A percentile compares a stretch with the other conserved stretches of the same genome.
Evolutionary conservation across 2,113 vertebrate species (phyloP).

Genomic region (Ahaetulla prasina): DNA sequence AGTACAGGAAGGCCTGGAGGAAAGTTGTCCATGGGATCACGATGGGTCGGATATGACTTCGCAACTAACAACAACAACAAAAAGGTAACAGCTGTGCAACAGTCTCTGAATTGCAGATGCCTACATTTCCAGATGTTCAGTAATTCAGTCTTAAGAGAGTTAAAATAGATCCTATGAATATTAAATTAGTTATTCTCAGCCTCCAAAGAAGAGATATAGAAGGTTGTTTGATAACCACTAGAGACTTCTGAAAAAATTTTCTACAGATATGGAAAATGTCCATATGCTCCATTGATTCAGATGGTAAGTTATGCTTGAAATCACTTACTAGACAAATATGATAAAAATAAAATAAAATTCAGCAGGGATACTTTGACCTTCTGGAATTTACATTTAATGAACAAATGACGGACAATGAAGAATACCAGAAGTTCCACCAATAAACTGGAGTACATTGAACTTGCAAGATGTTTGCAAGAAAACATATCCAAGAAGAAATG

Average conservation of each 20-base stretch:
- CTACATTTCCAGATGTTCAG: background rate
- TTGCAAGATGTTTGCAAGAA: background rate
- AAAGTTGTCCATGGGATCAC: no score
- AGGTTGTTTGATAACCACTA: background rate
- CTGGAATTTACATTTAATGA: background rate
- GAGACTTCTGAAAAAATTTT: background rate
- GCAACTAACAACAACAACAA: no score
- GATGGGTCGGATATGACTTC: no score
- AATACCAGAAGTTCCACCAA: background rate
- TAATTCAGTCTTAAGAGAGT: background rate
- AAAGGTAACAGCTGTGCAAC: background rate
- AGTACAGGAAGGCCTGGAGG: no score
- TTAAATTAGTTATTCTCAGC: background rate
- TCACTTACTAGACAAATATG: background rate
- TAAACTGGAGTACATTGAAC: background rate
- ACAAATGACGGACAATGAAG: background rate
- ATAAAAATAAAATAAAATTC: background rate
- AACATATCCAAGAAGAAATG: background rate
- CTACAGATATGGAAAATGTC: background rate
- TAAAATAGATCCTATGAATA: background rate
- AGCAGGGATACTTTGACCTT: background rate
- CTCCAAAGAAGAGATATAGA: background rate
- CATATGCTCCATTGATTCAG: background rate
- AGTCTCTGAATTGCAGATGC: background rate
- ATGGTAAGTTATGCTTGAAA: background rate